Conservation (phyloP, 30 jellyfish, hydroid and myxozoan genomes). For the Aurelia coerulea region DNA sequence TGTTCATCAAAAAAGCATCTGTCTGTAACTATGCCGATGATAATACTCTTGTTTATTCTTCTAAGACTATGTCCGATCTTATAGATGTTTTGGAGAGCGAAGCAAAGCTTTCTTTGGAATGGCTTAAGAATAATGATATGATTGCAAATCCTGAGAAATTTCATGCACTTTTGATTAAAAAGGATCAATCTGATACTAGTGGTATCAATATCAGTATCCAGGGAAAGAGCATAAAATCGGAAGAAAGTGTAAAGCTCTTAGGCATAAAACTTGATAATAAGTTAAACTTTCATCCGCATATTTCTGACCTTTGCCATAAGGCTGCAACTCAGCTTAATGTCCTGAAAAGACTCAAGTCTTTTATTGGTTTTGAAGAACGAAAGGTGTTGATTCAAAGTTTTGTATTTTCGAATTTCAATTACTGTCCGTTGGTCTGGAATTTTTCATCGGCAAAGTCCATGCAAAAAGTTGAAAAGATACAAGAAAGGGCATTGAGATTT, state of each 20-base stretch:
- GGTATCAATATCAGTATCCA: conserved; percentile 26
- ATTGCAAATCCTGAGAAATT: conserved; percentile 69
- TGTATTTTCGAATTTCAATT: conserved; percentile 33
- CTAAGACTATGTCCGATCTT: conserved; percentile 40
- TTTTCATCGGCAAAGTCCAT: conserved; percentile 40
- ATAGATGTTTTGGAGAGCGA: conserved; percentile 22
- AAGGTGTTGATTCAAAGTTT: conserved; percentile 31
- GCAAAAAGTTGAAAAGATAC: conserved; percentile 22
- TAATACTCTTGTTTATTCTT: conserved; percentile 39
- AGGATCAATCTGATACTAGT: conserved; percentile 41
- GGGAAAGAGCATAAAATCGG: conserved; percentile 35
- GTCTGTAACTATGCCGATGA: conserved; percentile 51
- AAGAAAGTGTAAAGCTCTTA: conserved; percentile 56
- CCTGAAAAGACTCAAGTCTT: conserved; percentile 19
- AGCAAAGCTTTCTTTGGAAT: conserved; percentile 1
- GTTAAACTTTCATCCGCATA: conserved; percentile 40
- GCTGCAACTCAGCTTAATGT: conserved; percentile 60
- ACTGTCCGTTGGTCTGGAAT: conserved; percentile 59
- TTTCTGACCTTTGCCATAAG: conserved; percentile 34
- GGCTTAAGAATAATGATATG: conserved; percentile 50
- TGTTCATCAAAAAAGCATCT: conserved; percentile 31
- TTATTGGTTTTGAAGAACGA: conserved; percentile 25
- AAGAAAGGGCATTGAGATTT: conserved; percentile 33
- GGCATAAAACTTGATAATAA: conserved; percentile 55
- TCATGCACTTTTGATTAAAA: conserved; percentile 31